Base-by-base conservation (phyloP, 53 echinoderm and acorn worm species). In the Echinometra lucunter region DNA sequence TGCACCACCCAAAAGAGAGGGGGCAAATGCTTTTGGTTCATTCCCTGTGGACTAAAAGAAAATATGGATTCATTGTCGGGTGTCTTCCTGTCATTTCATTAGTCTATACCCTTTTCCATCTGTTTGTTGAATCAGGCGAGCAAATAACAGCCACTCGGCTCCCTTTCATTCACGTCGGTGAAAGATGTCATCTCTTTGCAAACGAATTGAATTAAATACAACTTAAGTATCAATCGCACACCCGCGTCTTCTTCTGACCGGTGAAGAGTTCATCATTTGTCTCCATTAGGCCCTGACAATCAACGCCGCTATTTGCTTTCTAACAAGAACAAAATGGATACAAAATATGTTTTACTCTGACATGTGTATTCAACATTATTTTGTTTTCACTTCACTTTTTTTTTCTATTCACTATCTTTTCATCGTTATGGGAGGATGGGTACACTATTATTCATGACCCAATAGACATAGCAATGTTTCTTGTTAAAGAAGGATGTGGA, bases 161-260 rank as follows among this genome's bases (percentile, higher is more conserved):
- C 78, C 78, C 78, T 78, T 78, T 78, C 78, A 78, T 2, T 78
- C 78, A 78, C 38, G 17, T 78, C 78, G 42, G 40, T 40, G 17
- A 18, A 78, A 42, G 78, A 78, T 78, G 40, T 38, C 78, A 23
- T 78, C 38, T 37, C n/a, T 53, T 18, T 40, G 23, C 37, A 78
- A 38, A 38, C 38, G 42, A 78, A 78, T 19, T 78, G 78, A 78
- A 78, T 42, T 78, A 38, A 78, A 40, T 40, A 21, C 17, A 69
- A 34, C 69, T 69, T 40, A 78, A 78, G 78, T 19, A 78, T 78
- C 78, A 78, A 42, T 78, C 78, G 42, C 19, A 78, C 78, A 40
- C 42, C 19, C 34, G 4, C 8, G 19, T 72, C 38, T 42, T 78
- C 78, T 78, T 42, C 78, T 42, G 19, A 19, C 6, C 78, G 9